phyloP scores from a whole-genome alignment of 2,797 vertebrate species.

The Eulemur mongoz region DNA sequence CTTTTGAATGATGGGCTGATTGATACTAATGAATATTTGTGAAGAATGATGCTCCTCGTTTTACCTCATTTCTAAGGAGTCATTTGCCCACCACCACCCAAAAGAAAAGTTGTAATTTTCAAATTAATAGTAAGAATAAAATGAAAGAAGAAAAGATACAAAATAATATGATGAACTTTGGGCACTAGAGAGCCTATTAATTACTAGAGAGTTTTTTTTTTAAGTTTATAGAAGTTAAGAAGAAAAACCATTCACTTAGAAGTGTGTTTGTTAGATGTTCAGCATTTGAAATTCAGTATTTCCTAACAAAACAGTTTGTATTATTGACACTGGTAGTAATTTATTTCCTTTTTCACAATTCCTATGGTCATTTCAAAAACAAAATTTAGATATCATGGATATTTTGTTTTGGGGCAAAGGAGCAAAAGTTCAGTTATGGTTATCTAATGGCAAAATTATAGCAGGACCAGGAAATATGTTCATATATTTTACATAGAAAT shows the following conservation, averaged over 20 bases:
- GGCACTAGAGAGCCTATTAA: background rate
- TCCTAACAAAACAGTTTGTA: background rate
- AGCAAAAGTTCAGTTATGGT: conserved; percentile 86
- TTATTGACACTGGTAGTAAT: background rate
- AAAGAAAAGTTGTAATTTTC: background rate
- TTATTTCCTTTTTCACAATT: background rate
- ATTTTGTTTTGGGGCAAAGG: conserved; percentile 60
- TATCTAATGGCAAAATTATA: conserved; percentile 88
- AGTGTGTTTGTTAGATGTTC: conserved; percentile 40
- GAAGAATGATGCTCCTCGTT: background rate
- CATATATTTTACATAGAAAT: background rate
- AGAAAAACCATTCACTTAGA: background rate
- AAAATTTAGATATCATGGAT: conserved; percentile 32
- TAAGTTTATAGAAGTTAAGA: background rate
- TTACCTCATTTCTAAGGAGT: background rate
- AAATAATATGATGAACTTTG: background rate
- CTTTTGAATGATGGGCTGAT: background rate
- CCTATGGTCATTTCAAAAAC: conserved; percentile 57
- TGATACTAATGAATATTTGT: background rate
- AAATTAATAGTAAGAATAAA: background rate
- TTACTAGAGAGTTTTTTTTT: background rate
- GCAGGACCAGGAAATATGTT: background rate
- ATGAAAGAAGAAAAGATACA: background rate
- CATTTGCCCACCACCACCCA: background rate
- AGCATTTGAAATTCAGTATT: conserved; percentile 36